Base-by-base conservation (phyloP, 2,888 invertebrate genomes). In the Habrosyne pyritoides region DNA sequence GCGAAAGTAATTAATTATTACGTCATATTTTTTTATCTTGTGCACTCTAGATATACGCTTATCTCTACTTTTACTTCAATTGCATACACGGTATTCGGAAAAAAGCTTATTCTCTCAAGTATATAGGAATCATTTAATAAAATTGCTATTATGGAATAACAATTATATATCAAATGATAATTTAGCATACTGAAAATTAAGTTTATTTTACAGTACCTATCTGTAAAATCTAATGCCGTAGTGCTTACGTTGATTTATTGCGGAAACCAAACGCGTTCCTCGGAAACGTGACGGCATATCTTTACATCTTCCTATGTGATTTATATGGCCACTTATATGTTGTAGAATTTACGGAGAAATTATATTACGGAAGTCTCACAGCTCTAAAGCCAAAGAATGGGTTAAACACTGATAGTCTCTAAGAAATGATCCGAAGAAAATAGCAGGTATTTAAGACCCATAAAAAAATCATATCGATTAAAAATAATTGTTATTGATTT, bases 221-320 rank as follows among this genome's bases (percentile, higher is more conserved):
- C 36, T 36, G 36, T 36, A n/a, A 36, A 36, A 36, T 36, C 36
- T 12, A 36, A 36, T 12, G 2, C 14, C 14, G 12, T 12, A 36
- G 14, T 14, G 36, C 69, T 69, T 68, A 68, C 68, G 46, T 58
- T 66, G 71, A 77, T 76, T 76, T 77, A 77, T 76, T 62, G 67
- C 73, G 74, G 71, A 73, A 76, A 66, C 62, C 59, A 42, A 60
- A 54, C 51, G 55, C 60, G 36, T 51, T 53, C 60, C 52, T 55
- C 58, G 60, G 47, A 61, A 54, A 67, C 66, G 62, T 71, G 67
- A 71, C 55, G 56, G 56, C 71, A 69, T 70, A 64, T 71, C 58
- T 59, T 49, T 60, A 61, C 59, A 59, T 63, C 47, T 57, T 54
- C 53, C 57, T 53, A 49, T 60, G 21, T 54, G 53, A 60, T 60